phyloP scores from a whole-genome alignment of 2,888 invertebrate genomes.

The Eulithis prunata region DNA sequence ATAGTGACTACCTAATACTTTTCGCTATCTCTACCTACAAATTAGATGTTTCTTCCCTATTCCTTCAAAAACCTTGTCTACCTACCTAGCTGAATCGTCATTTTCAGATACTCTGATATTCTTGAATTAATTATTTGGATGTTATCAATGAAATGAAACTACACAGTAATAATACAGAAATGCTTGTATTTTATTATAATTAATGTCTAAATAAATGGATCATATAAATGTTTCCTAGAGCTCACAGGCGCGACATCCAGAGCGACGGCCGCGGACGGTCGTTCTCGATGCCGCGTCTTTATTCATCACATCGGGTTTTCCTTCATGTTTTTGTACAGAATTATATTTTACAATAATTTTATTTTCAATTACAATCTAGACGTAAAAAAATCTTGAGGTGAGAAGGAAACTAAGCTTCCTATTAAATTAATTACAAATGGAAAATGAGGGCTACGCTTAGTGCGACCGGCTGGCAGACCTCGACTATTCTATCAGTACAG shows the following conservation, averaged over 20 bases:
- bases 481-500: slow-evolving; percentile 82
- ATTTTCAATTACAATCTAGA: slow-evolving; percentile 84
- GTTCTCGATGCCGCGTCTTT: slow-evolving; percentile 70
- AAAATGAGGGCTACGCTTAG: slow-evolving; percentile 83
- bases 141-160: slow-evolving; percentile 60
- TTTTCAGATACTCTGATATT: no score
- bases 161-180: slow-evolving; percentile 72
- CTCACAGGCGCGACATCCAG: slow-evolving; percentile 75
- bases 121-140: neutral
- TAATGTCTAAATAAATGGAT: slow-evolving; percentile 87
- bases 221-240: slow-evolving; percentile 85
- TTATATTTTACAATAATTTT: slow-evolving; percentile 84
- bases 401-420: slow-evolving; percentile 84
- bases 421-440: slow-evolving; percentile 82
- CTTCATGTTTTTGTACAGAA: slow-evolving; percentile 82
- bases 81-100: no score
- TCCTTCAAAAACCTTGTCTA: no score
- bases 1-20: no score
- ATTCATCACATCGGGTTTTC: slow-evolving; percentile 83
- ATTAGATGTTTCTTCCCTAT: no score
- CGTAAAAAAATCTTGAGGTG: slow-evolving; percentile 83
- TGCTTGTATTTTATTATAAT: slow-evolving; percentile 83
- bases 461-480: slow-evolving; percentile 82
- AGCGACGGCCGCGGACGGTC: slow-evolving; percentile 61
- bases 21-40: no score